Base-by-base conservation (phyloP, 2,888 invertebrate genomes). In the Lochmaea capreae region DNA sequence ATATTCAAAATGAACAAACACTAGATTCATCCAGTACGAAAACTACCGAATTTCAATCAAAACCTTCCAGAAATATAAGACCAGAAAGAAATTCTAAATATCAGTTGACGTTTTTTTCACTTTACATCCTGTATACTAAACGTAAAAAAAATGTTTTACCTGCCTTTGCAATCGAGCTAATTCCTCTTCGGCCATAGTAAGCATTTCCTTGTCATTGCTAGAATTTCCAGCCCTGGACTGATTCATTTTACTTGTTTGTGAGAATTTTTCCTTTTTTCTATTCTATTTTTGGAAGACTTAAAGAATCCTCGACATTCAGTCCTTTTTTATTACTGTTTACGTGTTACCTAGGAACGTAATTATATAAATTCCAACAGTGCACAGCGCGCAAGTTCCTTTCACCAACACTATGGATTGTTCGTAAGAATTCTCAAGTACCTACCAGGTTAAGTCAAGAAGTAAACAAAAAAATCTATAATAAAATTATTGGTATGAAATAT, bases 151-250 rank as follows among this genome's bases (percentile, higher is more conserved):
- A 43, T 61, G 69, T 49, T 52, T 57, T 82, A 92, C 92, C 89
- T 95, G 95, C 83, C 95, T 90, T 80, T 94, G 94, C 58, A 97
- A 87, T 77, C 95, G 92, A 18, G 91, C 89, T 81, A 95, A 88
- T 85, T 97, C 95, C 73, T 93, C 92, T 83, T 93, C 93, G 3
- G 95, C 94, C 83, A 95, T 91, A 83, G 92, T 91, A 82, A 95
- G 93, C 88, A 94, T 89, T 85, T 95, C 94, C 83, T 79, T 81
- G 69, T 82, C 81, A 26, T 76, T 79, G n/a, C 76, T 78, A 11
- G 81, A 77, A 42, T 76, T 76, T 4, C 71, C 67, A 6, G 72
- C 11, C 61, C 62, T 72, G 18, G 76, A 39, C 62, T 78, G 72
- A 57, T 78, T 75, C 77, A 76, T 79, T 65, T 70, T 57, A 61